Base-by-base conservation (phyloP, 2,888 invertebrate species). In the Conus canariensis region DNA sequence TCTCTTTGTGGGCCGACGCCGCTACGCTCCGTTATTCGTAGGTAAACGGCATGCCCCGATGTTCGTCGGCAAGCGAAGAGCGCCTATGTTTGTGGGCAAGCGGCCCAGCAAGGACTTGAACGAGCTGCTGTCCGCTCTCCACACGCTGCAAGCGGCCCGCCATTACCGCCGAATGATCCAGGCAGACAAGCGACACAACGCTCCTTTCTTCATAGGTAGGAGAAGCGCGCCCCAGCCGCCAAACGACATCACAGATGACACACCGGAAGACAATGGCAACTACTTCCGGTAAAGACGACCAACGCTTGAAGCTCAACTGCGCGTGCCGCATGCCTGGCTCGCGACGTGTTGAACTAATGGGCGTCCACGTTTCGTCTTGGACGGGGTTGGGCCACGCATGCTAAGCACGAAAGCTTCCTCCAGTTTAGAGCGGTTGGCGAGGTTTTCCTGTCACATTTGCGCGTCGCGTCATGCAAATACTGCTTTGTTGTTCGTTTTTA, bases 141-240 rank as follows among this genome's bases (percentile, higher is more conserved):
- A 92, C 30, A 87, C 87, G 16, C 87, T 90, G 14, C 89, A 90
- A 56, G 89, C 91, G 8, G 89, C 90, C 14, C 89, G 90, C 67
- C 89, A 90, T n/a, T 90, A 90, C 82, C 89, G 90, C 8, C 90
- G 90, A 4, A 87, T 91, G 89, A 85, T 91, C 89, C 91, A 91
- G 85, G 88, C 91, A 4, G 91, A 91, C 30, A 93, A 93, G 85
- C 91, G 93, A 80, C 92, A 93, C 91, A 90, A 93, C 30, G 92
- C 93, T 14, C 93, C 93, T 0, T 85, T 93, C 60, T 93, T 93
- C 88, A 91, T 93, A 45, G 93, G 93, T 14, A 93, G 92, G 88
- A 85, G 93, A 25, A 88, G 88, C 67, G 30, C 88, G 9, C 89
- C 90, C 16, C 56, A 59, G 64, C 25, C 70, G 45, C 85, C 58